These are phyloP conservation scores for Dendroctonus valens DNA, from an alignment of 1,140 invertebrate genomes.

Conservation along the genomic window DNA sequence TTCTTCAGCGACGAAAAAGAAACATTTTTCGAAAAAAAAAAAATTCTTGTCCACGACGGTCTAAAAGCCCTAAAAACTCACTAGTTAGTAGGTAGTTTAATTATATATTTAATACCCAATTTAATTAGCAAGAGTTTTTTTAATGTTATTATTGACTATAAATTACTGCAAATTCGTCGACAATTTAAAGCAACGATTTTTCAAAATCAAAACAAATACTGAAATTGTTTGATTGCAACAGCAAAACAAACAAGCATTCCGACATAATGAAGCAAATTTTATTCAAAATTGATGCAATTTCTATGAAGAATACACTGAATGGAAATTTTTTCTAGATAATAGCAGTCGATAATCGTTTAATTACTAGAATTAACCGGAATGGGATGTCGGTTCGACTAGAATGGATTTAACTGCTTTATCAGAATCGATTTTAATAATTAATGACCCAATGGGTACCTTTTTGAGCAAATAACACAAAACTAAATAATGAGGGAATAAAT, in stretches of 20 bases:
- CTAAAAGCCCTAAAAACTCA: too few relatives aligned
- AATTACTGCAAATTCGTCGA: too few relatives aligned
- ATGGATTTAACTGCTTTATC: constrained; percentile 13
- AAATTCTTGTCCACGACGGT: too few relatives aligned
- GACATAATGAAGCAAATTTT: constrained; percentile 15
- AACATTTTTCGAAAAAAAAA: too few relatives aligned
- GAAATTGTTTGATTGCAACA: constrained; percentile 7
- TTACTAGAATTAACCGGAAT: constrained; percentile 10
- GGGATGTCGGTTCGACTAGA: constrained; percentile 8
- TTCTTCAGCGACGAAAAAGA: too few relatives aligned
- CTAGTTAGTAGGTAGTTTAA: too few relatives aligned
- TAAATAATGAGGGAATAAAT: too few relatives aligned
- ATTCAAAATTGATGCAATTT: constrained; percentile 21
- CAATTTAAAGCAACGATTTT: too few relatives aligned
- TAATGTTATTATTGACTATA: too few relatives aligned
- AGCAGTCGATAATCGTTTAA: constrained; percentile 5
- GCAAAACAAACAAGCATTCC: constrained; percentile 9
- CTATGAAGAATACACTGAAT: constrained; percentile 13
- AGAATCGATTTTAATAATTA: constrained; percentile 2
- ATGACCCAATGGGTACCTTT: not conserved
- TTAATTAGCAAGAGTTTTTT: too few relatives aligned
- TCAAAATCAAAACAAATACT: not conserved
- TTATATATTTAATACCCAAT: too few relatives aligned
- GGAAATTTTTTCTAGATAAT: constrained; percentile 3
- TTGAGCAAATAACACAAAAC: too few relatives aligned